phyloP scores from a whole-genome alignment of 2,797 vertebrate species.

The Tragopan temminckii region DNA sequence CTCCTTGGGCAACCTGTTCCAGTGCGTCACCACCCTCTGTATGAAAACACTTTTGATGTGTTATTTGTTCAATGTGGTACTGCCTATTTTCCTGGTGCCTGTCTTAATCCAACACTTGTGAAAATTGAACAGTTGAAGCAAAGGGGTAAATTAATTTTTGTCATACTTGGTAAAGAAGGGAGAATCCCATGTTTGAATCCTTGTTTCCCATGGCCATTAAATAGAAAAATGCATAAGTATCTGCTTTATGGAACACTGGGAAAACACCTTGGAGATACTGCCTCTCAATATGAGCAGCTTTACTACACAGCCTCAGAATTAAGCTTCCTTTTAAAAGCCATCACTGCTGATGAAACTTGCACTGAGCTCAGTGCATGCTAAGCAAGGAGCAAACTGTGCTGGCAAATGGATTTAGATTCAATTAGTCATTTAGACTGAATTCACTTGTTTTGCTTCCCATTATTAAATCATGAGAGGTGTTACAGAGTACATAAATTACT shows the following conservation, averaged over 20 bases:
- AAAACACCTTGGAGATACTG: neutral
- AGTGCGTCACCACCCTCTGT: no score
- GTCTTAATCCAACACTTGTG: neutral
- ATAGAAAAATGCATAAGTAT: neutral
- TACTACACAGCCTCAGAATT: neutral
- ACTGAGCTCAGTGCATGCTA: neutral
- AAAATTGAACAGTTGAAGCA: neutral
- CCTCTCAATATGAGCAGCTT: neutral
- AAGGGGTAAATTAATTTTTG: neutral
- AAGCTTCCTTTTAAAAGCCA: neutral
- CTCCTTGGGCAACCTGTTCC: no score
- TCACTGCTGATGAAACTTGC: neutral
- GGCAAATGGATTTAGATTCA: neutral
- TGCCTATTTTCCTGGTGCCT: no score
- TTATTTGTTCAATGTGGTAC: no score
- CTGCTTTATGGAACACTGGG: neutral
- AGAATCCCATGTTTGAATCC: neutral
- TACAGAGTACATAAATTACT: neutral
- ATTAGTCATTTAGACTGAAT: neutral
- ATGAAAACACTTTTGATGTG: no score
- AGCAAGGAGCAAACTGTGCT: neutral
- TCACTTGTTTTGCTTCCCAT: neutral
- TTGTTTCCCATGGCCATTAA: neutral
- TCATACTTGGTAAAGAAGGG: neutral
- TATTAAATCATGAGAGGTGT: neutral